Evolutionary conservation across 2,888 invertebrate species (phyloP).

Genomic region (Marasmarcha lunaedactyla): DNA sequence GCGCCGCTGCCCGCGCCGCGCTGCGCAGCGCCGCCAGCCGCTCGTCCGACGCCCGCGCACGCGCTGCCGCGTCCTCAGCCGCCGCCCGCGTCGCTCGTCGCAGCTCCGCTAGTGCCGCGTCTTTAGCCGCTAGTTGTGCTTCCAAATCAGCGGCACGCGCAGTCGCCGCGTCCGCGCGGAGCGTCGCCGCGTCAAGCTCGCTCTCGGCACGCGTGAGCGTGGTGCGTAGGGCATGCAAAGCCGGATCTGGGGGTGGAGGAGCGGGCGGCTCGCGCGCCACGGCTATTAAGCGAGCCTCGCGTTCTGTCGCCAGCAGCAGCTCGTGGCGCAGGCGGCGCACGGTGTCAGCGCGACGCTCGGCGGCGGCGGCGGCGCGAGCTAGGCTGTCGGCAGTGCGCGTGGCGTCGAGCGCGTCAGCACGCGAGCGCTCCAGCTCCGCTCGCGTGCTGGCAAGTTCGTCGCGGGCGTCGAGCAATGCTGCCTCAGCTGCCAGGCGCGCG

Average conservation of each 20-base stretch:
- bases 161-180: conserved; percentile 54
- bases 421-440: conserved; percentile 44
- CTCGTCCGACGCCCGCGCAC: conserved; percentile 53
- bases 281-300: conserved; percentile 37
- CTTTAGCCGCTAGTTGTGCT: conserved; percentile 41
- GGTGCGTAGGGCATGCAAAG: conserved; percentile 28
- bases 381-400: conserved; percentile 47
- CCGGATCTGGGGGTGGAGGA: conserved; percentile 13
- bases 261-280: conserved; percentile 22
- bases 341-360: conserved; percentile 49
- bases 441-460: conserved; percentile 44
- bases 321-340: conserved; percentile 52
- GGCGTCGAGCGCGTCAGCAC: conserved; percentile 41
- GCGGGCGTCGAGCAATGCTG: conserved; percentile 48
- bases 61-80: conserved; percentile 23
- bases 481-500: conserved; percentile 35
- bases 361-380: conserved; percentile 38
- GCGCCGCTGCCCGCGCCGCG: conserved; percentile 34
- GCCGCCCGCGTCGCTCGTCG: conserved; percentile 33
- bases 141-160: conserved; percentile 64
- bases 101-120: conserved; percentile 21
- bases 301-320: conserved; percentile 49
- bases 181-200: conserved; percentile 39
- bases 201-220: conserved; percentile 42
- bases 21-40: conserved; percentile 45